Percentiles rank a stretch among this genome's conserved stretches.
Evolutionary conservation across 1,140 invertebrate genomes (phyloP).

Genomic region (Caerostris darwini): DNA sequence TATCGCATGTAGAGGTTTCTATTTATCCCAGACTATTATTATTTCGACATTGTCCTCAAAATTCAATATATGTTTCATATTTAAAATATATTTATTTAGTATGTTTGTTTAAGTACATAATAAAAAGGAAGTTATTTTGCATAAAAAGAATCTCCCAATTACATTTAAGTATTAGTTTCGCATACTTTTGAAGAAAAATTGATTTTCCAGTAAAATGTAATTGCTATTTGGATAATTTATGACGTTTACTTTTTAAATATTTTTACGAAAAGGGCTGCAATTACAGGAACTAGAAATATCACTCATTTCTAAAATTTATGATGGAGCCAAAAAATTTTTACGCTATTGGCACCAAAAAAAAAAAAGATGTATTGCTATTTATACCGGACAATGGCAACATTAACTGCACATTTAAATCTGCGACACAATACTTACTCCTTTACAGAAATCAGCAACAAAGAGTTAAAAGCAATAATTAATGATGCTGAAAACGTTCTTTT

Average conservation of each 20-base stretch:
- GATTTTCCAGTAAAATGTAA: background rate
- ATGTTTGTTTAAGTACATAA: no score
- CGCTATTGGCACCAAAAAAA: background rate
- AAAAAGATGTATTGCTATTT: constrained; percentile 28
- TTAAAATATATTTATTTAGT: no score
- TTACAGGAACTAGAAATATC: constrained; percentile 12
- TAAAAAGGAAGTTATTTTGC: no score
- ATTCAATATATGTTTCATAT: no score
- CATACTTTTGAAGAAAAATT: no score
- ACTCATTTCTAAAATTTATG: constrained; percentile 9
- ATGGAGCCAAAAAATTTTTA: background rate
- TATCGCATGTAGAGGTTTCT: no score
- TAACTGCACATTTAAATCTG: constrained; percentile 17
- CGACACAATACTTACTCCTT: constrained; percentile 20
- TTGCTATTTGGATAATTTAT: constrained; percentile 12
- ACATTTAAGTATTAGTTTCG: no score
- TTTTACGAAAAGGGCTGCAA: background rate
- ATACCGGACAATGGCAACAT: constrained; percentile 16
- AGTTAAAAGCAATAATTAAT: constrained; percentile 39
- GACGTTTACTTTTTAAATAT: background rate
- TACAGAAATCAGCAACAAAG: background rate
- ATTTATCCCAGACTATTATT: no score
- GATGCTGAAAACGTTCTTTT: background rate
- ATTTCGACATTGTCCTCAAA: no score
- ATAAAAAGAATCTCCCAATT: no score